phyloP scores from a whole-genome alignment of 1,140 invertebrate genomes.

The Formica exsecta region DNA sequence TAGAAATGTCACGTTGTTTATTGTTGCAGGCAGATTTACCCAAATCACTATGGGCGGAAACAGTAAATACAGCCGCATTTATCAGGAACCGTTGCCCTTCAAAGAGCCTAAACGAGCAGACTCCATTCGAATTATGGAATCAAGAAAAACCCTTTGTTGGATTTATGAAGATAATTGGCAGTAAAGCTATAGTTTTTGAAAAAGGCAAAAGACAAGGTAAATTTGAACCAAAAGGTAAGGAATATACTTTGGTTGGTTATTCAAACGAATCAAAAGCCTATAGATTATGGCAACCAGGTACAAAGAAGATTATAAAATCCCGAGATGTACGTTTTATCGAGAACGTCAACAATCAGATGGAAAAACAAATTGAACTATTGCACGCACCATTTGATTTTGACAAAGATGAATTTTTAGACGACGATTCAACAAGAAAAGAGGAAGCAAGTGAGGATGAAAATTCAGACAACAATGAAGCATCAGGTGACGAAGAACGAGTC shows the following conservation, averaged over 20 bases:
- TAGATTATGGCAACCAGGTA: slow-evolving; percentile 39
- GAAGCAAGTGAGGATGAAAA: too few relatives aligned
- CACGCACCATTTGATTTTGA: background rate
- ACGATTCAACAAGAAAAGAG: too few relatives aligned
- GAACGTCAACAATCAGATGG: background rate
- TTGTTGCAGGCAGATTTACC: background rate
- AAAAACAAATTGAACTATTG: too few relatives aligned
- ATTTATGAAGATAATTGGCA: slow-evolving; percentile 74
- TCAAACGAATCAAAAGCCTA: slow-evolving; percentile 22
- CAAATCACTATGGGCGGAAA: background rate
- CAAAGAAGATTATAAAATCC: background rate
- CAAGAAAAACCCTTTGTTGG: slow-evolving; percentile 20
- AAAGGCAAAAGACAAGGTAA: background rate
- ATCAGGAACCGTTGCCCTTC: slow-evolving; percentile 26
- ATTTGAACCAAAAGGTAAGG: slow-evolving; percentile 61
- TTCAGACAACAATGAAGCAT: too few relatives aligned
- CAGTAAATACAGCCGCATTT: slow-evolving; percentile 9
- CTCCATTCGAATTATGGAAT: slow-evolving; percentile 59
- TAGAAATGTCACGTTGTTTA: slow-evolving; percentile 34
- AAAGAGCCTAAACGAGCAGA: slow-evolving; percentile 11
- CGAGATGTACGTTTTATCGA: background rate
- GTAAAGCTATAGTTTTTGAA: background rate
- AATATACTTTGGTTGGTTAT: slow-evolving; percentile 18
- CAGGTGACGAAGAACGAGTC: background rate
- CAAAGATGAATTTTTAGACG: too few relatives aligned